Base-by-base conservation (phyloP, 1,140 invertebrate species). In the Drosophila biarmipes region DNA sequence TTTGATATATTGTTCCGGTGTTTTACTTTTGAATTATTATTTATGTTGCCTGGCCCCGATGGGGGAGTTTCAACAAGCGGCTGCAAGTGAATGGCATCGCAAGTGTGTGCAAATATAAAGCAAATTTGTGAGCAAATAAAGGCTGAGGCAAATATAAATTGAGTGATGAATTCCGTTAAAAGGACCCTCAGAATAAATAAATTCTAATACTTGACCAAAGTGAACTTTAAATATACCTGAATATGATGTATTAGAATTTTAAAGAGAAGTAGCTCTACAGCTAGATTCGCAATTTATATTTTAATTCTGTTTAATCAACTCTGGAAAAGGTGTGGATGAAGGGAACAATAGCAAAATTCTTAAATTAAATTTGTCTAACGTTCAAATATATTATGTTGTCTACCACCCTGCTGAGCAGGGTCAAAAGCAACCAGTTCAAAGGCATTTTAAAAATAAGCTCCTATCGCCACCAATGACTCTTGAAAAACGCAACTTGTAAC, bases 1-100 rank as follows among this genome's bases (percentile, higher is more conserved):
- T 42, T 46, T 61, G 35, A 24, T 48, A 54, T 45, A 53, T 45
- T 6, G 11, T 45, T 21, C 17, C 37, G 4, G 21, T 52, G 27
- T 34, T 31, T 62, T 35, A 27, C n/a, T 64, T 37, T 43, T 37
- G 56, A 64, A 38, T 80, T 67, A 68, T 80, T 73, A 76, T 72
- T 67, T 63, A 76, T 73, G 45, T 71, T 71, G 35, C 55, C 24
- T 4, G 24, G 24, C 24, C 31, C 43, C 59, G 21, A 37, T 11
- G 12, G 17, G 2, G n/a, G 21, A 31, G 15, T 24, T 45, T 35
- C 51, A 59, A 49, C 12, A 15, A 3, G 27, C 17, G 43, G 5
- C 6, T 12, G 17, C 21, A 55, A 40, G 24, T 35, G 42, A 38
- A 24, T 17, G 35, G 4, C 8, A 21, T 21, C 37, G 15, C 24